Evolutionary conservation across 2,888 invertebrate species (phyloP).

Genomic region (Yponomeuta evonymella): DNA sequence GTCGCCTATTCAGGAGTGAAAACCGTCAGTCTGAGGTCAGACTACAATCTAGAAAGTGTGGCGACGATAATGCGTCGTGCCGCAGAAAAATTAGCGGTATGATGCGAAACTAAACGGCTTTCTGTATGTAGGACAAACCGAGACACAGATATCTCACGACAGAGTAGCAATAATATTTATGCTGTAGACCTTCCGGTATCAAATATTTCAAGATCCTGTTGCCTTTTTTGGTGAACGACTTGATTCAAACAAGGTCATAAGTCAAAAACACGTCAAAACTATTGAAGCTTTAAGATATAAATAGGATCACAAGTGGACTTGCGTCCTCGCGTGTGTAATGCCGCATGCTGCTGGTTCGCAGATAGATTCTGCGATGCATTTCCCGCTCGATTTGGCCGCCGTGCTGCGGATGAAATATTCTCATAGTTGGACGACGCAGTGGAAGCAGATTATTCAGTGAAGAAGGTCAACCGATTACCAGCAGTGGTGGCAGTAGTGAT

Average conservation of each 20-base stretch:
- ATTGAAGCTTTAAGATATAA: not conserved
- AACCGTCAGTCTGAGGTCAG: slow-evolving; percentile 1
- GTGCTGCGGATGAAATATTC: not conserved
- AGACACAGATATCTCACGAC: not conserved
- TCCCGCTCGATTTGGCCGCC: not conserved
- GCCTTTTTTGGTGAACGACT: not conserved
- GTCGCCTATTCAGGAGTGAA: slow-evolving; percentile 1
- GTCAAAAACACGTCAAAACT: not conserved
- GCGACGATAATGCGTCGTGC: slow-evolving; percentile 19
- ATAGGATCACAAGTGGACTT: not conserved
- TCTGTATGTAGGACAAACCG: not conserved
- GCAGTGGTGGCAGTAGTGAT: no score
- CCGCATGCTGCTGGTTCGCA: not conserved
- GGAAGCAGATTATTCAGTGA: no score
- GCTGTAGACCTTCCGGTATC: not conserved
- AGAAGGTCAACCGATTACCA: no score
- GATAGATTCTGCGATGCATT: not conserved
- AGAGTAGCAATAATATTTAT: not conserved
- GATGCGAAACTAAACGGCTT: slow-evolving; percentile 24
- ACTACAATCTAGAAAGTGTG: slow-evolving; percentile 13
- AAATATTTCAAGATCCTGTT: not conserved
- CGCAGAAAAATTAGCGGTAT: slow-evolving; percentile 32
- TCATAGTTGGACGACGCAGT: not conserved
- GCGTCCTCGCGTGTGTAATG: not conserved
- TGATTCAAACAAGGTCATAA: not conserved